These are phyloP conservation scores for Polymixis flavicincta DNA, from an alignment of 2,888 invertebrate species.

Conservation along the genomic window DNA sequence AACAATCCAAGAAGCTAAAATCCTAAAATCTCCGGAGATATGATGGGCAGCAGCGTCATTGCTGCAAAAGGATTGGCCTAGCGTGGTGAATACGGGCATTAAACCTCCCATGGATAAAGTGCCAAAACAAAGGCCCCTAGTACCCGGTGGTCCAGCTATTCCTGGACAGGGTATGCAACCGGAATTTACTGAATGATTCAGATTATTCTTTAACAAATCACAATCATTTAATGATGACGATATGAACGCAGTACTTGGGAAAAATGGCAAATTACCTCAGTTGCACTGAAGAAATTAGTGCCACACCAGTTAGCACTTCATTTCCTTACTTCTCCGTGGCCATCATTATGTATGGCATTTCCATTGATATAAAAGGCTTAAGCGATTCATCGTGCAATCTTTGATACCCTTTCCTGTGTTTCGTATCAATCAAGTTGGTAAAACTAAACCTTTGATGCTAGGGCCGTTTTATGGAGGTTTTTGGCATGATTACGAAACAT, in stretches of 20 bases:
- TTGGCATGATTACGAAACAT: background rate
- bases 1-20: no score
- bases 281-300: background rate
- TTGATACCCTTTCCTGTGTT: constrained; percentile 18
- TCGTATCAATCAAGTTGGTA: background rate
- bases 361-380: constrained; percentile 25
- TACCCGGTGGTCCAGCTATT: no score
- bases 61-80: no score
- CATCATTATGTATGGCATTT: constrained; percentile 4
- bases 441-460: background rate
- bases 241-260: background rate
- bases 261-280: background rate
- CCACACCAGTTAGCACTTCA: background rate
- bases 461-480: background rate
- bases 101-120: no score
- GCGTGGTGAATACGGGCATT: no score
- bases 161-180: background rate
- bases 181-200: background rate
- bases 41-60: no score
- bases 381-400: constrained; percentile 26
- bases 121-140: no score
- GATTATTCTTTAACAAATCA: background rate
- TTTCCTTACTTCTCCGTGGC: background rate
- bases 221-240: background rate
- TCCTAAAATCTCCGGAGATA: no score